Percentiles rank a stretch among this genome's conserved stretches.
These are phyloP conservation scores for Xiphophorus birchmanni DNA, from an alignment of 2,797 vertebrate species.

Conservation along the genomic window DNA sequence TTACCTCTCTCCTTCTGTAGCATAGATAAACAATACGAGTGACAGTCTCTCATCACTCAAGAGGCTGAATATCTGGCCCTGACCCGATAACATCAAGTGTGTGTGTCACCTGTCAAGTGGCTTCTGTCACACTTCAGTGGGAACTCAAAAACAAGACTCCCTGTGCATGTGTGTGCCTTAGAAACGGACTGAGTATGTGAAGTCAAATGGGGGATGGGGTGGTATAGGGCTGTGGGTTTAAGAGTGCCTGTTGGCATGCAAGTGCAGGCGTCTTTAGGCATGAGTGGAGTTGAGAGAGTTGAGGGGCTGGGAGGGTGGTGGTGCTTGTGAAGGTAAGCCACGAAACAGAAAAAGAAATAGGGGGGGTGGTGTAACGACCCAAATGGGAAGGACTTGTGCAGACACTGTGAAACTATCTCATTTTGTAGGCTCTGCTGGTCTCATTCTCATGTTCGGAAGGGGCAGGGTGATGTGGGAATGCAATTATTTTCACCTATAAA, in stretches of 20 bases:
- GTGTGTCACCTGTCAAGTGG: conserved; percentile 92
- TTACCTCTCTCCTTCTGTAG: conserved; percentile 54
- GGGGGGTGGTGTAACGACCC: conserved; percentile 80
- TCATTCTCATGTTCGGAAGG: conserved; percentile 91
- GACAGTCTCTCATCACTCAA: conserved; percentile 90
- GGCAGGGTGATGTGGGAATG: conserved; percentile 92
- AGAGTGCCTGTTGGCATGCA: conserved; percentile 75
- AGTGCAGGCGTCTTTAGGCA: conserved; percentile 72
- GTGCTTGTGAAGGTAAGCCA: conserved; percentile 75
- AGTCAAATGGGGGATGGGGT: conserved; percentile 46
- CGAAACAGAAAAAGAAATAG: conserved; percentile 83
- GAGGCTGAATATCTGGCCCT: conserved; percentile 86
- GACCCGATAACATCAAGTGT: conserved; percentile 93
- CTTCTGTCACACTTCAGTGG: conserved; percentile 98
- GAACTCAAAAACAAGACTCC: conserved; percentile 85
- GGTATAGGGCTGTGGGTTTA: conserved; percentile 65
- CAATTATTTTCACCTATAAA: conserved; percentile 98
- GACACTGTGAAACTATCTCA: conserved; percentile 95
- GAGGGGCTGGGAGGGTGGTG: conserved; percentile 36
- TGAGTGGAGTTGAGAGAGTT: conserved; percentile 72
- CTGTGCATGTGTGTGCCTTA: conserved; percentile 22
- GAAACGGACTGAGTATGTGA: conserved; percentile 22
- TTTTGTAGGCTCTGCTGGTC: conserved; percentile 82
- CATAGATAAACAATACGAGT: conserved; percentile 93
- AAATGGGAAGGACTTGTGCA: conserved; percentile 95